Conservation (phyloP, 2,888 invertebrate genomes). For the Melanargia galathea region DNA sequence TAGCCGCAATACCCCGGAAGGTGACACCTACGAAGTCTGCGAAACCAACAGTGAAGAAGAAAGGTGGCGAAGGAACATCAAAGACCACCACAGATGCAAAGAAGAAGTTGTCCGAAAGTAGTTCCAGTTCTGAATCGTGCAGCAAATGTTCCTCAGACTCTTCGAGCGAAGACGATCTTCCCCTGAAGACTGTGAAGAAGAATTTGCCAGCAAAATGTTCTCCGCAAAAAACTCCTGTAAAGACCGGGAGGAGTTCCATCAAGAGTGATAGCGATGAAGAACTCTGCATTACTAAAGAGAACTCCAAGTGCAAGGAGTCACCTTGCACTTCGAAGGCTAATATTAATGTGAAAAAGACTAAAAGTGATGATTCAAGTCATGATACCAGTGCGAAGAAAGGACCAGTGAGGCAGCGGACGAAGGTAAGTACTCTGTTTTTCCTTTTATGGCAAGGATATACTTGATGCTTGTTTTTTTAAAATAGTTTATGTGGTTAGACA, state of each 20-base stretch:
- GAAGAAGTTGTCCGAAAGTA: constrained; percentile 64
- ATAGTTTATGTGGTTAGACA: not conserved
- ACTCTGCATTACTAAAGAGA: constrained; percentile 60
- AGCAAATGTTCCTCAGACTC: constrained; percentile 75
- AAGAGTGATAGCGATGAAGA: constrained; percentile 69
- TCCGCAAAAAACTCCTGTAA: constrained; percentile 54
- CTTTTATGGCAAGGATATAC: not conserved
- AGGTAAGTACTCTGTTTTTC: constrained; percentile 58
- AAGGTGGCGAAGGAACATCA: constrained; percentile 53
- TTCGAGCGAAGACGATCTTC: constrained; percentile 75
- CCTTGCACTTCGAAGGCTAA: constrained; percentile 57
- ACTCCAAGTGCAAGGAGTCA: constrained; percentile 63
- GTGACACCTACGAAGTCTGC: constrained; percentile 62
- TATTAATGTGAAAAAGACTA: constrained; percentile 63
- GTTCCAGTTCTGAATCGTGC: constrained; percentile 78
- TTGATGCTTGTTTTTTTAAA: not conserved
- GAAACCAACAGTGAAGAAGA: constrained; percentile 67
- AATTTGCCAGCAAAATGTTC: constrained; percentile 61
- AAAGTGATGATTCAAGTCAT: constrained; percentile 62
- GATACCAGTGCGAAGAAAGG: constrained; percentile 59
- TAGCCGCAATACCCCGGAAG: constrained; percentile 82
- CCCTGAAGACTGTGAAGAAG: constrained; percentile 71
- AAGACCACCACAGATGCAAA: constrained; percentile 41
- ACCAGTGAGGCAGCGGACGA: constrained; percentile 66
- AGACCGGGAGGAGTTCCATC: constrained; percentile 49